These are phyloP conservation scores for Tetrax tetrax DNA, from an alignment of 2,113 vertebrate species.

Conservation along the genomic window DNA sequence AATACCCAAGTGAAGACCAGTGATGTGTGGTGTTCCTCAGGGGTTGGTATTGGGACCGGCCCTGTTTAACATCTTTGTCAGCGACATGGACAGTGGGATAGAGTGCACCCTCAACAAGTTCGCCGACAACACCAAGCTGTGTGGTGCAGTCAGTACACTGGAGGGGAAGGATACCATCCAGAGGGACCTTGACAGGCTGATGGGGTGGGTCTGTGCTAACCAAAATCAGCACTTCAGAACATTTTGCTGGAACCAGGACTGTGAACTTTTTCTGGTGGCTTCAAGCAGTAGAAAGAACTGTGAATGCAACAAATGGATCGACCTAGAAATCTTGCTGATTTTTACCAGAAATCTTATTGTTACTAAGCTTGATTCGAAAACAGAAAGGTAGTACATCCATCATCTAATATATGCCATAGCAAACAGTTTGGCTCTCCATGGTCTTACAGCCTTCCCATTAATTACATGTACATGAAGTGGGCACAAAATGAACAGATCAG, in stretches of 20 bases:
- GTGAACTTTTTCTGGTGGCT: neutral
- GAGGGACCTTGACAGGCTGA: no score
- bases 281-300: neutral
- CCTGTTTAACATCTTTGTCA: no score
- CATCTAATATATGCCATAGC: neutral
- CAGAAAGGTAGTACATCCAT: neutral
- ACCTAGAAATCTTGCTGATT: neutral
- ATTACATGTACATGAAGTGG: neutral
- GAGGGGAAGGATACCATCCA: no score
- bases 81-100: no score
- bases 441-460: neutral
- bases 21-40: no score
- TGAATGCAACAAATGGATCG: neutral
- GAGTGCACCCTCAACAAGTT: no score
- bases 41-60: no score
- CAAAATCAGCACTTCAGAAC: neutral
- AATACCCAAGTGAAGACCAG: no score
- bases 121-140: no score
- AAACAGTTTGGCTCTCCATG: neutral
- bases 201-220: no score
- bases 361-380: neutral
- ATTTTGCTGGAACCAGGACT: neutral
- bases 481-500: neutral
- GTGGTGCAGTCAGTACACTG: no score
- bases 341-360: neutral